Evolutionary conservation across 2,797 vertebrate species (phyloP), one percentile per base, ranked within the genome.

Genomic region (Sorex maritimensis): DNA sequence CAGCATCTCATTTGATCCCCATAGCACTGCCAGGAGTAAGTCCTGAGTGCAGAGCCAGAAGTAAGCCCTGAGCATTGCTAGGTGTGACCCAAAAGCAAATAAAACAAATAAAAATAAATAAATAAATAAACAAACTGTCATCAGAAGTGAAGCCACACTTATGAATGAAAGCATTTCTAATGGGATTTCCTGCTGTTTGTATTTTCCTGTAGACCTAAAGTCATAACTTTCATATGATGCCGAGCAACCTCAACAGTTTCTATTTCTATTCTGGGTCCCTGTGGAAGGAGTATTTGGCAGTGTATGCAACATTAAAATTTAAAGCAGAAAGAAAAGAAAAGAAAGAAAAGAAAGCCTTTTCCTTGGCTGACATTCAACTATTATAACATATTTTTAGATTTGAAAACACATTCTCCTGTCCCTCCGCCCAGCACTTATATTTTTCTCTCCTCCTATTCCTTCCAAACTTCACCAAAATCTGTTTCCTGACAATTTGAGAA

Each of bases 401-500:
- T 86, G 83, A 91, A 96, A 96, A 81, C 72, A 80, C 49, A 17
- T 91, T 79, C 77, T 93, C 26, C 28, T 55, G 38, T 83, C 84
- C 30, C 44, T 94, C 1, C 0, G 58, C 38, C 3, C 68, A 90
- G 77, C 55, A 92, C 26, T 0, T 46, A 88, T 97, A 87, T 93
- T 95, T 97, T 96, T 81, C n/a, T 85, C 72, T 34, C 38, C 17
- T 72, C 90, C 86, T 41, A 93, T 65, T 58, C 58, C 84, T 88
- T 96, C 58, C 79, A 84, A 74, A 61, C 58, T 88, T 71, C 46
- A 67, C 34, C 58, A 52, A 72, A 75, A 75, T 91, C 97, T 97
- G 87, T 95, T 97, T 97, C 96, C 97, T 95, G 97, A 63, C 89
- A 95, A 94, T 94, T 93, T 23, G 88, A 96, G 93, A 97, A 97